phyloP scores from a whole-genome alignment of 2,888 invertebrate genomes.

The Saturnia japonica region DNA sequence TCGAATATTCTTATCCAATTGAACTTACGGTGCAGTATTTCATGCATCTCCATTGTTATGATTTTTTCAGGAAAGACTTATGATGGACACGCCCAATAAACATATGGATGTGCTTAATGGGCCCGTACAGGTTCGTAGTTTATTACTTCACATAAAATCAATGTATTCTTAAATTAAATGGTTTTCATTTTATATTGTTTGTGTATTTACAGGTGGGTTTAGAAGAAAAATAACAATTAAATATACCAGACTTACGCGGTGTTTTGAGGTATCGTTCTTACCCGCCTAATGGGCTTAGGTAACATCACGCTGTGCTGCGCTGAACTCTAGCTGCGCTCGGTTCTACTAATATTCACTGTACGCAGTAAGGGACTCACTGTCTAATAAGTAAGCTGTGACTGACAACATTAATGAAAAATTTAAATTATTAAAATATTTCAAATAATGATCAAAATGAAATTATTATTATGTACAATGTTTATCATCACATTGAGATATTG shows the following conservation, averaged over 20 bases:
- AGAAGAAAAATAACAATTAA: constrained; percentile 80
- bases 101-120: constrained; percentile 66
- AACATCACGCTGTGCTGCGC: constrained; percentile 32
- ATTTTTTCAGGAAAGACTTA: constrained; percentile 73
- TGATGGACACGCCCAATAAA: constrained; percentile 69
- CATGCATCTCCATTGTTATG: neutral
- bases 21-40: neutral
- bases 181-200: neutral
- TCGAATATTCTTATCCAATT: neutral
- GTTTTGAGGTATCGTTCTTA: constrained; percentile 57
- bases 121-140: constrained; percentile 63
- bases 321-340: constrained; percentile 24
- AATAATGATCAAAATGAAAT: neutral
- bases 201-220: constrained; percentile 69
- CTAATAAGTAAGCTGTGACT: constrained; percentile 25
- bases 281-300: constrained; percentile 41
- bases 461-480: neutral
- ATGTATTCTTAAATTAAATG: too few species aligned
- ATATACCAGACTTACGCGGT: constrained; percentile 47
- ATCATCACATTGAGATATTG: neutral
- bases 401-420: neutral
- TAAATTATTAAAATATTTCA: constrained; percentile 1
- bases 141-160: neutral
- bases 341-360: neutral
- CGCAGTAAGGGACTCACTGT: constrained; percentile 20